Evolutionary conservation across 2,888 invertebrate genomes (phyloP).

Genomic region (Eutolmus rufibarbis): DNA sequence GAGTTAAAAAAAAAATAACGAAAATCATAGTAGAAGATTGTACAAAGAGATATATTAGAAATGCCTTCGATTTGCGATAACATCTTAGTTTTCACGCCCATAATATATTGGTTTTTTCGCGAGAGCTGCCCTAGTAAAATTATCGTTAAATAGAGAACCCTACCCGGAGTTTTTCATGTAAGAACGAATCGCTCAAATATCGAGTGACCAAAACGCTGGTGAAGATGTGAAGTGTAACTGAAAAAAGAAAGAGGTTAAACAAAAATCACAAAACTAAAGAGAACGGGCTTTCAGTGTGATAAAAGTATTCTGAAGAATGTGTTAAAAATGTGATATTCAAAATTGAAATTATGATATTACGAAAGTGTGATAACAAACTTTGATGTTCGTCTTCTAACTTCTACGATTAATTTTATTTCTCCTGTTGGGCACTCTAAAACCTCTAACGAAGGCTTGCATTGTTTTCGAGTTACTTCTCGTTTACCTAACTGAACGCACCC

Average conservation of each 20-base stretch:
- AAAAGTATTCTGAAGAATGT: conserved; percentile 12
- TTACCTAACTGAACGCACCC: neutral
- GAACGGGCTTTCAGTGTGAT: conserved; percentile 25
- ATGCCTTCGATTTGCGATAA: conserved; percentile 14
- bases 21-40: neutral
- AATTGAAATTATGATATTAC: conserved; percentile 36
- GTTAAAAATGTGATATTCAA: conserved; percentile 28
- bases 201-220: neutral
- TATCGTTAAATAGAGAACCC: neutral
- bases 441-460: neutral
- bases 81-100: neutral
- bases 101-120: conserved; percentile 5
- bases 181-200: neutral
- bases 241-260: neutral
- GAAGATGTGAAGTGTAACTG: conserved; percentile 28
- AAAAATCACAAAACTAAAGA: neutral
- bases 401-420: conserved; percentile 24
- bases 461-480: neutral
- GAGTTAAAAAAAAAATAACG: neutral
- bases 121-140: neutral
- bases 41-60: neutral
- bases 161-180: neutral
- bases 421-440: conserved; percentile 20
- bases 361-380: conserved; percentile 39
- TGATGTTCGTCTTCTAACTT: conserved; percentile 38